A percentile compares a stretch with the other conserved stretches of the same genome.
phyloP scores from a whole-genome alignment of 1,140 invertebrate genomes.

The Leptopilina clavipes region DNA sequence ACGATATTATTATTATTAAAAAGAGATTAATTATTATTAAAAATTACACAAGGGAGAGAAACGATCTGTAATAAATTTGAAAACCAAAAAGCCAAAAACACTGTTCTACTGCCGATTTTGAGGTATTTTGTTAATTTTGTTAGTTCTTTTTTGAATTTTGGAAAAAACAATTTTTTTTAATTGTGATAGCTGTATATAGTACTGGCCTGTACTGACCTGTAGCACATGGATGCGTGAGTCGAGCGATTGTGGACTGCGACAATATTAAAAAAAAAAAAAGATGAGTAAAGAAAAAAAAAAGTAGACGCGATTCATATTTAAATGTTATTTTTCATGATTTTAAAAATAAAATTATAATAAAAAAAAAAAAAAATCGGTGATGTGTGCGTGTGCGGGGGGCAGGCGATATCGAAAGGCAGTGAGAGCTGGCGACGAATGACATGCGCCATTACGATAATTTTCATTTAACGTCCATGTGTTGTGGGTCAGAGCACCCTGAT shows the following conservation, averaged over 20 bases:
- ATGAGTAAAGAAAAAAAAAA: conserved; percentile 40
- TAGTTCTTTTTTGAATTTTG: background rate
- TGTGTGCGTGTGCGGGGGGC: conserved; percentile 67
- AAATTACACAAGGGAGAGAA: no score
- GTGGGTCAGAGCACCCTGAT: conserved; percentile 75
- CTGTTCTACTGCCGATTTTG: background rate
- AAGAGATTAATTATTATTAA: no score
- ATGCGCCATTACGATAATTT: conserved; percentile 49
- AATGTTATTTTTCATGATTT: conserved; percentile 24
- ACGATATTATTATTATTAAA: no score
- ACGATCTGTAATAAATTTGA: no score
- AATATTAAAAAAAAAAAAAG: conserved; percentile 42
- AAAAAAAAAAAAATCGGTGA: conserved; percentile 55
- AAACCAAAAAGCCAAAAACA: no score
- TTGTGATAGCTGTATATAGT: conserved; percentile 70
- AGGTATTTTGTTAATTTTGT: background rate
- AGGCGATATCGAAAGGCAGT: conserved; percentile 53
- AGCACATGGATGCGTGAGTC: conserved; percentile 75
- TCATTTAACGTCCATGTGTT: conserved; percentile 73
- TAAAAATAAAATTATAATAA: no score
- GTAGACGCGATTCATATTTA: conserved; percentile 24
- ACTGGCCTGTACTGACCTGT: conserved; percentile 76
- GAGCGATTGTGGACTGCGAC: conserved; percentile 65
- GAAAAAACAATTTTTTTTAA: background rate
- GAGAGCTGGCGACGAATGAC: conserved; percentile 41